Evolutionary conservation across 1,140 invertebrate genomes (phyloP).

Genomic region (Leptoteleia sp.): DNA sequence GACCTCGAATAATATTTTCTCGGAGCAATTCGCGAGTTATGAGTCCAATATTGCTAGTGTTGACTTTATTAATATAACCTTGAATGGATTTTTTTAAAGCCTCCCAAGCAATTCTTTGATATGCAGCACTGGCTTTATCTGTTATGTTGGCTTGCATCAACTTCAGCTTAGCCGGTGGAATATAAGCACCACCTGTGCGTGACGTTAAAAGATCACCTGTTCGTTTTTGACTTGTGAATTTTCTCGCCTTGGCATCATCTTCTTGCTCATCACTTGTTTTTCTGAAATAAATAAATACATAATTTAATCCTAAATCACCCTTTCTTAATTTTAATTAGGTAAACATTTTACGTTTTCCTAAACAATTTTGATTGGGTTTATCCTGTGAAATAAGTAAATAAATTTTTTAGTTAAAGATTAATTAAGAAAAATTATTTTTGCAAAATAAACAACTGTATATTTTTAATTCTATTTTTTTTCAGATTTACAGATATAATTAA

Average conservation of each 20-base stretch:
- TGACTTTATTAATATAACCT: conserved; percentile 99
- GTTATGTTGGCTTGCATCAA: conserved; percentile 97
- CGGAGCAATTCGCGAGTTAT: conserved; percentile 95
- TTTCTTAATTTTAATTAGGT: no score
- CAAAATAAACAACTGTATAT: no score
- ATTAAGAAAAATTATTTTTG: no score
- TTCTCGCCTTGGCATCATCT: conserved; percentile 11
- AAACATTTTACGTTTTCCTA: no score
- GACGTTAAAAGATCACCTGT: conserved; percentile 89
- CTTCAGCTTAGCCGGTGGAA: conserved; percentile 96
- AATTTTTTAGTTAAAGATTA: no score
- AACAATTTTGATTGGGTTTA: no score
- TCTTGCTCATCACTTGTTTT: background rate
- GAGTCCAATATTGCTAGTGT: conserved; percentile 95
- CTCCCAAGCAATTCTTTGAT: conserved; percentile 99
- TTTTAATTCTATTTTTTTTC: no score
- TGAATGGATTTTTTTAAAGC: conserved; percentile 99
- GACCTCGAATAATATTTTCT: conserved; percentile 97
- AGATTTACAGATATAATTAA: no score
- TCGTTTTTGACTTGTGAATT: conserved; percentile 79
- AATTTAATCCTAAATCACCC: no score
- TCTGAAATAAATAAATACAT: no score
- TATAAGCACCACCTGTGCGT: conserved; percentile 97
- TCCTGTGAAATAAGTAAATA: no score
- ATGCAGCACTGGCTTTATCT: conserved; percentile 94